Evolutionary conservation across 2,113 vertebrate species (phyloP).

Genomic region (Neogobius melanostomus): DNA sequence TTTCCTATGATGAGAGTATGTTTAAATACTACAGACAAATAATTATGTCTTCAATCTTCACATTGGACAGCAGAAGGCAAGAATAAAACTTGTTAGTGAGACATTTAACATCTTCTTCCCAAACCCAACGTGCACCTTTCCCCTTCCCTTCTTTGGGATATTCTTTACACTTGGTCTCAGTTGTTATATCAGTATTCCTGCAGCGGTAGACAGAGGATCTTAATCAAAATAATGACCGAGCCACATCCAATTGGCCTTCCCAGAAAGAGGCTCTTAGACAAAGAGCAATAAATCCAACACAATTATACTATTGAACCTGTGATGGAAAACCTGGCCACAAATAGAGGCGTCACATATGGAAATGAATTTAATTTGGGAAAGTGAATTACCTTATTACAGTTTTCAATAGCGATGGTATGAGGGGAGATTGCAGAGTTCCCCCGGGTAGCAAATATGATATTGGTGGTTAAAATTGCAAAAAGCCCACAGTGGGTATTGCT

Average conservation of each 20-base stretch:
- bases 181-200: constrained; percentile 42
- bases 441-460: constrained; percentile 43
- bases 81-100: too few species aligned
- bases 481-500: constrained; percentile 13
- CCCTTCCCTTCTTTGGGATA: constrained; percentile 1
- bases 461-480: constrained; percentile 40
- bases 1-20: too few species aligned
- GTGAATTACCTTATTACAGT: constrained; percentile 59
- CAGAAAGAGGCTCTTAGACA: constrained; percentile 54
- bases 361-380: constrained; percentile 65
- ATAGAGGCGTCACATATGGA: constrained; percentile 51
- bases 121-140: not conserved
- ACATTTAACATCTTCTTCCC: too few species aligned
- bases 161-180: constrained; percentile 15
- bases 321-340: constrained; percentile 33
- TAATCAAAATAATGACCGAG: constrained; percentile 72
- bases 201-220: constrained; percentile 30
- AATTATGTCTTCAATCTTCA: too few species aligned
- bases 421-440: constrained; percentile 34
- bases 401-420: constrained; percentile 35
- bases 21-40: too few species aligned
- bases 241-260: constrained; percentile 43
- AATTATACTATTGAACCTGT: constrained; percentile 54
- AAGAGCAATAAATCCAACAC: constrained; percentile 66
- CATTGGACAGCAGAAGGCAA: too few species aligned